These are phyloP conservation scores for Catharus fuscescens DNA, from an alignment of 2,113 vertebrate genomes.

Conservation along the genomic window DNA sequence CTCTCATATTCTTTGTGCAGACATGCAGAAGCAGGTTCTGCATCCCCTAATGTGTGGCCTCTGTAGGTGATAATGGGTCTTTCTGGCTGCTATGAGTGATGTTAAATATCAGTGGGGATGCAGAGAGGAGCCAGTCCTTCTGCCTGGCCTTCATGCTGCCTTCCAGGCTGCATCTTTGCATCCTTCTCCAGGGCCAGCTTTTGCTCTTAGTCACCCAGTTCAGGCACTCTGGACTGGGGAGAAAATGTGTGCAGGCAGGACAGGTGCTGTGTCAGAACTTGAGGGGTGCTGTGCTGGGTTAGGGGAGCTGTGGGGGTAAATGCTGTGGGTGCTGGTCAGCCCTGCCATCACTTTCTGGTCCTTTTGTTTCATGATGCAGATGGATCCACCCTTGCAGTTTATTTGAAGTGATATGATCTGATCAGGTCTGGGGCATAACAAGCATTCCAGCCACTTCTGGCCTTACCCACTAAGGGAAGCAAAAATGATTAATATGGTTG, in stretches of 20 bases:
- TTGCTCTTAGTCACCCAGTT: neutral
- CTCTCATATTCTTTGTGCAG: neutral
- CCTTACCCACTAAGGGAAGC: neutral
- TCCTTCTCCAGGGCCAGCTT: neutral
- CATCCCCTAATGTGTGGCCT: neutral
- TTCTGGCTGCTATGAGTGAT: neutral
- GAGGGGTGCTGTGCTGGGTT: neutral
- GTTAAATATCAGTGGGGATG: neutral
- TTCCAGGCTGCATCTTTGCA: neutral
- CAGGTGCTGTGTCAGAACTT: neutral
- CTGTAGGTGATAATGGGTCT: neutral
- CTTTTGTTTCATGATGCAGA: neutral
- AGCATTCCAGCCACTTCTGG: neutral
- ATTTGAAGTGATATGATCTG: neutral
- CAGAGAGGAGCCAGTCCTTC: rapidly evolving
- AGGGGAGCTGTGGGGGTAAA: neutral
- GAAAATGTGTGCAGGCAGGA: neutral
- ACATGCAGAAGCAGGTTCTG: neutral
- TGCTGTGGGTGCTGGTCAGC: neutral
- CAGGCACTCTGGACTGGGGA: neutral
- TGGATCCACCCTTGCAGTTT: neutral
- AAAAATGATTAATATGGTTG: neutral
- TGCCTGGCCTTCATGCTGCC: rapidly evolving
- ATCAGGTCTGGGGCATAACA: rapidly evolving
- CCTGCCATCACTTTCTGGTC: neutral